Evolutionary conservation across 1,140 invertebrate species (phyloP), one percentile per base, ranked within the genome.

Genomic region (Cyphomyrmex costatus): DNA sequence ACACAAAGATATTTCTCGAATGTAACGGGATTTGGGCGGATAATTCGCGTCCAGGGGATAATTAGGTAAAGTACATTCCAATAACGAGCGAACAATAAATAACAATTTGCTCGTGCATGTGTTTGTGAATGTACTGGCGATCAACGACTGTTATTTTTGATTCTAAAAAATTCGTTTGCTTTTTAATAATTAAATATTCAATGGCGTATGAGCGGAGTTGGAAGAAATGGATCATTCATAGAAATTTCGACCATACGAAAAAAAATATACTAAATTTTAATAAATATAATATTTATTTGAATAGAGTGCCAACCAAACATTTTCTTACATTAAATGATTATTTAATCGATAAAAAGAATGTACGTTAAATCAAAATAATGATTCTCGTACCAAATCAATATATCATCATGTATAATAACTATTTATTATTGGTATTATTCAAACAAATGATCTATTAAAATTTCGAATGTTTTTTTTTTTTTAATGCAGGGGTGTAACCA

Each of bases 1-100:
- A 27, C n/a, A 49, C 19, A 80, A 80, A n/a, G 21, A 71, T 71
- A 53, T 80, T 56, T 70, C 63, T 42, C 33, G 65, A 71, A 70
- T 42, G 66, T 61, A 58, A 30, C 7, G 76, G 19, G 36, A 46
- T 77, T 77, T n/a, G 33, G 42, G 24, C 24, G 36, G 58, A 63
- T 63, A 30, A 21, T 30, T 78, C 24, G 63, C 63, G 36, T 33
- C n/a, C 24, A 7, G 27, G 36, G 58, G n/a, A 30, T 65, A 78
- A 61, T 63, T 46, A 24, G 14, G 33, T 19, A 61, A 61, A 77
- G 5, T 61, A 63, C 24, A 46, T 46, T 61, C 24, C 19, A 27
- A n/a, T 42, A 42, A 61, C 56, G 30, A 74, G 30, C 53, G 16
- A 19, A 61, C 24, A 63, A 77, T 36, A 21, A 76, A 60, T 77